Base-by-base conservation (phyloP, 2,113 vertebrate species). In the Nipponia nippon region DNA sequence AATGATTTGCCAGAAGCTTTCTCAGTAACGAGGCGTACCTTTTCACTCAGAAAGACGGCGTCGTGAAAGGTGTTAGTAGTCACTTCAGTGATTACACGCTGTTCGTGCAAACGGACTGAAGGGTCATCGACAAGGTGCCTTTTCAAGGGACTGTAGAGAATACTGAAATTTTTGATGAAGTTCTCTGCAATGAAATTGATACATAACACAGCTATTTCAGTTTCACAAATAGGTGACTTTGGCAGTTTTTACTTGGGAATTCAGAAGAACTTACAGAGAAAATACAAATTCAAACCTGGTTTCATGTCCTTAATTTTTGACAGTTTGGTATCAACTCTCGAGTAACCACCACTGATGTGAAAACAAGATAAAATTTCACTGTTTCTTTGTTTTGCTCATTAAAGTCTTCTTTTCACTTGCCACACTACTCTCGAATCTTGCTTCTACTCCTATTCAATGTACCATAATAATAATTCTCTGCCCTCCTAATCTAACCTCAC, bases 91-190 rank as follows among this genome's bases (percentile, higher is more conserved):
- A 99, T 98, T 70, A 99, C 95, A 27, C n/a, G 98, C 16, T 94
- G 96, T 26, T 93, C 77, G 3, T 59, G 90, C 22, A 93, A 83
- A 38, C 84, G 93, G 59, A 84, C 83, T 75, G 97, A 95, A 61
- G 96, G 58, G 32, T 98, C 97, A 78, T 99, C 98, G n/a, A 99
- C 99, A 82, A 99, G 98, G 89, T 99, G 98, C 95, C 99, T 99
- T 97, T 98, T 98, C 97, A 99, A 95, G 56, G 98, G 98, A 95
- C 99, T 99, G 98, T 99, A 98, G 26, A 98, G 97, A 93, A 98
- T 27, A 9, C 99, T 99, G 98, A 99, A 99, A 98, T 99, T 99
- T 97, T 98, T 98, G 62, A 99, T 99, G 98, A 99, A 99, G 95
- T 96, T 97, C 97, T 99, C 99, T 99, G 96, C 84, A 98, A 96